Evolutionary conservation across 2,888 invertebrate species (phyloP).

Genomic region (Acanthoscelides obtectus): DNA sequence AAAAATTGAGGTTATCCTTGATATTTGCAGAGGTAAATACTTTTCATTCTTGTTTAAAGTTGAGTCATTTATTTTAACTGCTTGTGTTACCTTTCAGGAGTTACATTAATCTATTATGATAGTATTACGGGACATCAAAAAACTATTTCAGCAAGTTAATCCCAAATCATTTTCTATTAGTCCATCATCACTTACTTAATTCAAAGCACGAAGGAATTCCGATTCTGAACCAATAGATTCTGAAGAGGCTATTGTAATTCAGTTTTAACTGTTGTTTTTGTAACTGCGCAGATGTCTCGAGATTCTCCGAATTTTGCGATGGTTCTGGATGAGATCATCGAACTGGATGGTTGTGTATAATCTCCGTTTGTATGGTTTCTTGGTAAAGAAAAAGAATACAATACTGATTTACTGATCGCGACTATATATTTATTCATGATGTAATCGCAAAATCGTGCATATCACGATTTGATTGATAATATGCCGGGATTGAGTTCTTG

Average conservation of each 20-base stretch:
- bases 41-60: no score
- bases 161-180: no score
- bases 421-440: neutral
- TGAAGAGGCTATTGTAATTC: neutral
- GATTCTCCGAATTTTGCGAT: neutral
- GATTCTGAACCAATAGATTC: neutral
- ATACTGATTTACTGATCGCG: neutral
- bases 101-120: no score
- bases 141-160: no score
- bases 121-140: no score
- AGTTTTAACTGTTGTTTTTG: neutral
- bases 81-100: no score
- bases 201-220: no score
- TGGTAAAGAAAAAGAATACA: neutral
- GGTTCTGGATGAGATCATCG: neutral
- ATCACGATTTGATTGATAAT: neutral
- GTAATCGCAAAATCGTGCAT: neutral
- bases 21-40: no score
- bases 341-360: neutral
- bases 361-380: neutral
- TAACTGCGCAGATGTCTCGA: neutral
- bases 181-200: no score
- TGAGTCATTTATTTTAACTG: no score
- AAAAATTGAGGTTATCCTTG: no score
- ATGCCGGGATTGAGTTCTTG: neutral